Base-by-base conservation (phyloP, 2,888 invertebrate genomes). In the Volucella inanis region DNA sequence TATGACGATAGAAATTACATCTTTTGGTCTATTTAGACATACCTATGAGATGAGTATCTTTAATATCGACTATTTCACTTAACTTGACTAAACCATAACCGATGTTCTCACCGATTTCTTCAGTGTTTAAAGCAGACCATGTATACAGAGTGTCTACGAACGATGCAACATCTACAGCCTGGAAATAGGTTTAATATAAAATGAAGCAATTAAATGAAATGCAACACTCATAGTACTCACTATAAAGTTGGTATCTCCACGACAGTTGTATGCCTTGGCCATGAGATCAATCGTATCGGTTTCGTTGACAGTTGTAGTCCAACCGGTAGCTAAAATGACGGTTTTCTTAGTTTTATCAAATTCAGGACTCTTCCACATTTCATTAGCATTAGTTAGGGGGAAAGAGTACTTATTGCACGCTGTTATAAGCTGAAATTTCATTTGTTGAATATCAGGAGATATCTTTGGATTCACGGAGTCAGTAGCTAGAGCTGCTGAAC, bases 91-190 rank as follows among this genome's bases (percentile, higher is more conserved):
- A 57, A 4, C 90, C 91, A 11, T 85, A 78, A 0, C 89, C 92
- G 15, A 92, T 87, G 41, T 88, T 87, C 75, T 88, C 87, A 2
- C 92, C 92, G 70, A 92, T 89, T 59, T 89, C 90, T 78, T 91
- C 90, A 11, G 91, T 91, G 77, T 92, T 92, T n/a, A 91, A 88
- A 2, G 92, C 91, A 0, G 91, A 90, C 91, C 92, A 92, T 2
- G 90, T 89, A 83, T 92, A 92, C 6, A 92, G 87, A 6, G 92
- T 91, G 52, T 92, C 90, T 38, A 91, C 89, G 47, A 88, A 91
- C 6, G 87, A 87, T n/a, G 90, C 91, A 2, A 88, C 89, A 85
- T 92, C 92, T 49, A 92, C 84, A 6, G 89, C 92, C 91, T 92
- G 49, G 1, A 31, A 6, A 31, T 31, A 31, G 31, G 31, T 6